Conservation (phyloP, 2,888 invertebrate species). For the Papilio protenor region DNA sequence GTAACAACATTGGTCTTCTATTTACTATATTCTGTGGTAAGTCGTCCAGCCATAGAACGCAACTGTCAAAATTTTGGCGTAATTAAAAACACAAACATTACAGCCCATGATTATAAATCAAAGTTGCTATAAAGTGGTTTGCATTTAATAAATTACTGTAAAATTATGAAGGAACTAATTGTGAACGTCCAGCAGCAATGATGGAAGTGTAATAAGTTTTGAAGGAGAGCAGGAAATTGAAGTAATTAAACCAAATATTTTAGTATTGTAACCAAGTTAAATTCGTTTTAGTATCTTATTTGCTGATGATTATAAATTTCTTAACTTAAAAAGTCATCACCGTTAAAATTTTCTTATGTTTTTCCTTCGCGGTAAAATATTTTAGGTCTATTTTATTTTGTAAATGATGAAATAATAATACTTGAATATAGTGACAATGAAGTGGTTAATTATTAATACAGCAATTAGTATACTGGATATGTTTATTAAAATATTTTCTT, state of each 20-base stretch:
- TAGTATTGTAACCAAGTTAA: neutral
- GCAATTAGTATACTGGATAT: neutral
- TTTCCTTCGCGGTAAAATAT: neutral
- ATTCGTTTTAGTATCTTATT: neutral
- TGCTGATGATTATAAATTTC: neutral
- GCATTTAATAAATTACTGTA: neutral
- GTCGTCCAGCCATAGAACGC: conserved; percentile 44
- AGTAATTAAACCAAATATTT: neutral
- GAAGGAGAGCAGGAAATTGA: neutral
- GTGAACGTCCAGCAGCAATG: neutral
- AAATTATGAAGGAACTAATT: neutral
- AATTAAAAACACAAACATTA: conserved; percentile 7
- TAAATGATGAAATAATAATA: neutral
- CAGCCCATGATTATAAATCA: neutral
- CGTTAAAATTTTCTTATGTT: neutral
- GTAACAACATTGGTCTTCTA: no score
- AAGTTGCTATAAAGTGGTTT: neutral
- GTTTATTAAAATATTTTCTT: neutral
- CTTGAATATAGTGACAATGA: neutral
- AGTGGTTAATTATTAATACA: neutral
- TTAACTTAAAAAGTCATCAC: neutral
- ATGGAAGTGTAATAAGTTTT: neutral
- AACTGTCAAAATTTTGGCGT: conserved; percentile 10
- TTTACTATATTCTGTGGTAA: neutral
- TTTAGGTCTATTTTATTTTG: neutral